These are phyloP conservation scores for Acanthosepion pharaonis DNA, from an alignment of 2,888 invertebrate genomes.

Conservation along the genomic window DNA sequence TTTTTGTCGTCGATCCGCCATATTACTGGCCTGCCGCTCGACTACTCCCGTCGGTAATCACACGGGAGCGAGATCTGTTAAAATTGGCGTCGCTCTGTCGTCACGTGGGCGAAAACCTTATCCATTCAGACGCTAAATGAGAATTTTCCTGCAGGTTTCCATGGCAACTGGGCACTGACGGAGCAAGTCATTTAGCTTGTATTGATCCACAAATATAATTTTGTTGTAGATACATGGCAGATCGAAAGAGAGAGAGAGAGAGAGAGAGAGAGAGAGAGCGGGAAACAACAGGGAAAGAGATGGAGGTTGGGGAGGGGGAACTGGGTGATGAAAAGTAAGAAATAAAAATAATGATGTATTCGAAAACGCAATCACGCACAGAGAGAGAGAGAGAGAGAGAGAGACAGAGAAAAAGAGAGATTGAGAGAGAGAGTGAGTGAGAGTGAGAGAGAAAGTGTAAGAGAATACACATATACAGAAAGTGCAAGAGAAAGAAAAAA, in stretches of 20 bases:
- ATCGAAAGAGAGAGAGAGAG: no score
- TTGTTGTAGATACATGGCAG: not conserved
- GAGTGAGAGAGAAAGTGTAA: no score
- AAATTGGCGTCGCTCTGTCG: constrained; percentile 21
- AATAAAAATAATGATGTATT: no score
- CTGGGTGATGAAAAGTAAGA: not conserved
- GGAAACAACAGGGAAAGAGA: not conserved
- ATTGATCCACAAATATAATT: not conserved
- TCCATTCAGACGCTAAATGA: constrained; percentile 22
- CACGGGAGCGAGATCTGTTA: not conserved
- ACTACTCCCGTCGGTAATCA: constrained; percentile 22
- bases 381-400: no score
- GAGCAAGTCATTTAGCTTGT: constrained; percentile 9
- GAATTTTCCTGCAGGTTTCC: not conserved
- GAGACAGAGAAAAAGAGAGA: no score
- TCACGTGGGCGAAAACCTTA: constrained; percentile 18
- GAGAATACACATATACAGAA: no score
- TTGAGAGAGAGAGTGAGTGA: no score
- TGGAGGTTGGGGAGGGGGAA: not conserved
- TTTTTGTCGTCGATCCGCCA: not conserved
- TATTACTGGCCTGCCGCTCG: not conserved
- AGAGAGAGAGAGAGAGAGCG: no score
- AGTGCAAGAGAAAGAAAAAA: no score
- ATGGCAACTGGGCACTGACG: not conserved
- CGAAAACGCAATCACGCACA: no score